Conservation (phyloP, 2,797 vertebrate species). For the Apogon hyalosoma region DNA sequence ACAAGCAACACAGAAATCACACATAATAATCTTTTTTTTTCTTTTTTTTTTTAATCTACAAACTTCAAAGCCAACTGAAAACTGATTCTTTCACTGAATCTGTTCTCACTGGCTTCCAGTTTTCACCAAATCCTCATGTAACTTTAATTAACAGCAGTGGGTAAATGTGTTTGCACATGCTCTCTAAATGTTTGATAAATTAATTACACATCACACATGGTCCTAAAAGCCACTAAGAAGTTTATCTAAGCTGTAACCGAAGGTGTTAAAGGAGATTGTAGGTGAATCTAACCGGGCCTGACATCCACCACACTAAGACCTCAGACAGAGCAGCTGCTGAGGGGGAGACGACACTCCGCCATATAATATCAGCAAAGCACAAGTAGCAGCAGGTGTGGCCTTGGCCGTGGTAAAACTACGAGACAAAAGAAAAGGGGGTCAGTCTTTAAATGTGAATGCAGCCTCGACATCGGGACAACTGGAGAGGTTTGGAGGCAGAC, state of each 20-base stretch:
- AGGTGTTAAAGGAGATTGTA: constrained; percentile 43
- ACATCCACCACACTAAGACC: constrained; percentile 33
- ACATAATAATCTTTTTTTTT: too few relatives aligned
- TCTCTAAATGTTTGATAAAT: not conserved
- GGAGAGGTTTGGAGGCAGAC: not conserved
- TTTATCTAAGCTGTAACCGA: constrained; percentile 55
- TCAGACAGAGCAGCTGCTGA: constrained; percentile 66
- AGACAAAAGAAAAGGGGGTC: constrained; percentile 30
- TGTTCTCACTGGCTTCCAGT: rapidly evolving
- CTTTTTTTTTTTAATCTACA: too few relatives aligned
- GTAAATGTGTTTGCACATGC: constrained; percentile 1
- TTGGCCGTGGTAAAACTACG: not conserved
- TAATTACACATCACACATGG: constrained; percentile 18
- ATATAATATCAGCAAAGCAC: constrained; percentile 45
- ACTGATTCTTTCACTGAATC: not conserved
- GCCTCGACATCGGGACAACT: constrained; percentile 25
- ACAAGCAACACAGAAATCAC: too few relatives aligned
- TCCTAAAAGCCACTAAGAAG: constrained; percentile 43
- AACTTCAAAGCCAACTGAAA: not conserved
- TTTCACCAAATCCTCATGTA: not conserved
- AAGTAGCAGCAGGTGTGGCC: constrained; percentile 73
- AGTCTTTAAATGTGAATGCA: constrained; percentile 23
- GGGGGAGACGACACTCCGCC: not conserved
- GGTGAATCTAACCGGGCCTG: constrained; percentile 43
- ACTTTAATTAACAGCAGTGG: constrained; percentile 3